Evolutionary conservation across 2,888 invertebrate species (phyloP).

Genomic region (Lysandra bellargus): DNA sequence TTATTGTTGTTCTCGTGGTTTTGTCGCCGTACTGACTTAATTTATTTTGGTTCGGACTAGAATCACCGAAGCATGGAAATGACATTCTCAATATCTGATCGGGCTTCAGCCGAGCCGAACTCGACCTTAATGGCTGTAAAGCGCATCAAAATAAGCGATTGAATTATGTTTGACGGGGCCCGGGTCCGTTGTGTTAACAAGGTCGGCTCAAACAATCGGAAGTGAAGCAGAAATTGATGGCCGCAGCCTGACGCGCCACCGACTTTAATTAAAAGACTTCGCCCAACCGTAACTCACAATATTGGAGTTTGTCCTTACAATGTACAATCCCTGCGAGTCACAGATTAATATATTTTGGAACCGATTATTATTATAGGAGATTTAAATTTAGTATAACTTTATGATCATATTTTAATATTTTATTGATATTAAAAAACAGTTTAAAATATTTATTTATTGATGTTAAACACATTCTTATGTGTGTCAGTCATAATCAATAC

Average conservation of each 20-base stretch:
- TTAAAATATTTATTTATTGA: background rate
- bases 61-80: background rate
- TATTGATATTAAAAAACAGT: background rate
- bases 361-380: background rate
- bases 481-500: background rate
- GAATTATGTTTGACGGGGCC: slow-evolving; percentile 33
- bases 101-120: background rate
- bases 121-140: background rate
- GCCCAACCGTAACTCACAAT: slow-evolving; percentile 71
- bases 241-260: slow-evolving; percentile 46
- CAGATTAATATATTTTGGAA: slow-evolving; percentile 20
- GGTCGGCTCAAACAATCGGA: slow-evolving; percentile 67
- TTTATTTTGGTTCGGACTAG: background rate
- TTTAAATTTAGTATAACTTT: background rate
- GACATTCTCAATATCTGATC: background rate
- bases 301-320: slow-evolving; percentile 60
- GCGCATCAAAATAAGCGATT: slow-evolving; percentile 21
- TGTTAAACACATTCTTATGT: background rate
- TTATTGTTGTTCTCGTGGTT: background rate
- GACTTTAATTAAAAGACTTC: slow-evolving; percentile 75
- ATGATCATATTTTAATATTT: background rate
- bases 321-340: slow-evolving; percentile 48
- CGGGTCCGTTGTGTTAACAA: slow-evolving; percentile 51
- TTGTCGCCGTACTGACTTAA: background rate
- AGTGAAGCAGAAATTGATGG: slow-evolving; percentile 70